Evolutionary conservation across 2,888 invertebrate genomes (phyloP), one percentile per base, ranked within the genome.

Genomic region (Cactoblastis cactorum): DNA sequence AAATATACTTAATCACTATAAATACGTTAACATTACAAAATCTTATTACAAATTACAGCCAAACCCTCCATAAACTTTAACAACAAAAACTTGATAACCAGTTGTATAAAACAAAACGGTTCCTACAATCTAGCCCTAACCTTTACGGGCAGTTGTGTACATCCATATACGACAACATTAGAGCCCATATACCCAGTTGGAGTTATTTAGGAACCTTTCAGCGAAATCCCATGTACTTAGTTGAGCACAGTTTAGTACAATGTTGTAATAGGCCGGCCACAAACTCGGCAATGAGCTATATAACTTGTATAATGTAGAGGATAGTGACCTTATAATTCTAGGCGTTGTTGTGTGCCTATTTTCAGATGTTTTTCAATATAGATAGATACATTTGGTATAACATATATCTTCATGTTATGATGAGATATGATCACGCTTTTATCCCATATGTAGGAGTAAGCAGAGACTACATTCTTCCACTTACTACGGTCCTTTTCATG

Each of bases 101-200:
- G 22, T 19, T 33, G 37, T 41, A 39, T 51, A 33, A 43, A 52
- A 56, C 53, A 53, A 50, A 53, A 51, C 45, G 38, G 45, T 32
- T 41, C 41, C 18, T 43, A 45, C 39, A 46, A 49, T 38, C 45
- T 50, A 39, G 17, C 38, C 14, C 37, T 33, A 22, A 28, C 43
- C 28, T 28, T 12, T 12, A 12, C 45, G 9, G 5, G 17, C 45
- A 45, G 28, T 46, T 34, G 34, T 18, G 34, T 19, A 34, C 32
- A 19, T 18, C 11, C 33, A 34, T 34, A 46, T 17, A 34, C 18
- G 18, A 46, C 34, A 46, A 43, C 17, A 17, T 39, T 28, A 43
- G 14, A 8, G 11, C 19, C 11, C 9, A 12, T 35, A 9, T 48
- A 48, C 22, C 47, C 15, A 24, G 24, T 11, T 37, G 37, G 17